Percentiles rank a stretch among this genome's conserved stretches.
Conservation (phyloP, 2,888 invertebrate species). For the Morpho helenor region DNA sequence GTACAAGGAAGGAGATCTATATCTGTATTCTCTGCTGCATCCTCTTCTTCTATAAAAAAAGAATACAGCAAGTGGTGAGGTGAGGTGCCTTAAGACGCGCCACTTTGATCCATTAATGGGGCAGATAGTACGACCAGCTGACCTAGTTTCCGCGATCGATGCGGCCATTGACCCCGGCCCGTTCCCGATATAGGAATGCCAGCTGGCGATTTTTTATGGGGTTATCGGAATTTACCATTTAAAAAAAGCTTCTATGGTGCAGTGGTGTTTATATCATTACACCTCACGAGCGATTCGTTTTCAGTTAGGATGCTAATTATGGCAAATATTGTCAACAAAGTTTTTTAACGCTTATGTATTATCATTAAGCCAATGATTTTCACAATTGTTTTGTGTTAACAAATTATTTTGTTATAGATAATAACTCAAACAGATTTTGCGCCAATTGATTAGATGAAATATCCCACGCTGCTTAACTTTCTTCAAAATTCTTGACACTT, state of each 20-base stretch:
- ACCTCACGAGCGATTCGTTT: background rate
- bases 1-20: background rate
- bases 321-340: no score
- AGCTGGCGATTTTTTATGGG: slow-evolving; percentile 10
- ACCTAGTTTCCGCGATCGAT: slow-evolving; percentile 44
- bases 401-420: no score
- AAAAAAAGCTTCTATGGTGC: background rate
- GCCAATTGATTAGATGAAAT: no score
- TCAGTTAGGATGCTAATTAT: no score
- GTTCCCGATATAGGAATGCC: slow-evolving; percentile 12
- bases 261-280: background rate
- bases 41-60: background rate
- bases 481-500: no score
- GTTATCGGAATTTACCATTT: background rate
- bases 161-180: slow-evolving; percentile 32
- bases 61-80: no score
- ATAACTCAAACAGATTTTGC: no score
- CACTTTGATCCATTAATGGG: slow-evolving; percentile 20
- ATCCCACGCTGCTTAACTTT: no score
- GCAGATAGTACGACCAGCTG: slow-evolving; percentile 32
- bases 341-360: no score
- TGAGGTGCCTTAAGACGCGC: background rate
- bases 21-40: background rate
- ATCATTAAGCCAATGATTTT: no score
- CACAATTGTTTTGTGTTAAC: no score